These are phyloP conservation scores for Parazoanthus darwini DNA, from an alignment of 92 coral and sea anemone genomes.

Conservation along the genomic window DNA sequence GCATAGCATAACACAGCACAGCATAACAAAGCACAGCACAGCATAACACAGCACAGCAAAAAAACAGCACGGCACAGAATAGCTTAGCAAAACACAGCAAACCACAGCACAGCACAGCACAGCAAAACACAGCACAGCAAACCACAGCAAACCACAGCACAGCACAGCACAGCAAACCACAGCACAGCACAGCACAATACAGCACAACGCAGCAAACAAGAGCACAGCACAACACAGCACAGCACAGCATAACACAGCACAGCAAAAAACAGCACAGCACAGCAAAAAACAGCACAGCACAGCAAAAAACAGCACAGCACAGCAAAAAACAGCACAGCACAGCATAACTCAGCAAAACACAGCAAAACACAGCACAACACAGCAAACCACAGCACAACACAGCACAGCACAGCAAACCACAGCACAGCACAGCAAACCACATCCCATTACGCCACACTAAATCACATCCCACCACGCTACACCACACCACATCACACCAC, in stretches of 20 bases:
- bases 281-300: too few relatives aligned
- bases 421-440: background rate
- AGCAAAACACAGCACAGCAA: background rate
- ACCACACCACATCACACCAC: background rate
- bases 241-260: too few relatives aligned
- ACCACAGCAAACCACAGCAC: background rate
- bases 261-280: background rate
- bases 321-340: too few relatives aligned
- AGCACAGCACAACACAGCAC: too few relatives aligned
- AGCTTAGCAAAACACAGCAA: too few relatives aligned
- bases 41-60: background rate
- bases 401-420: background rate
- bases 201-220: background rate
- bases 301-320: background rate
- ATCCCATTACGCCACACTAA: background rate
- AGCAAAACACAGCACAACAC: background rate
- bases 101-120: background rate
- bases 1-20: background rate
- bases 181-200: background rate
- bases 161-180: background rate
- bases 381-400: background rate
- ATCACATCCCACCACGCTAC: background rate
- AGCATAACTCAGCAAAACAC: too few relatives aligned
- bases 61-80: background rate
- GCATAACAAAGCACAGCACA: too few relatives aligned